Evolutionary conservation across 1,140 invertebrate species (phyloP).

Genomic region (Bombus turneri): DNA sequence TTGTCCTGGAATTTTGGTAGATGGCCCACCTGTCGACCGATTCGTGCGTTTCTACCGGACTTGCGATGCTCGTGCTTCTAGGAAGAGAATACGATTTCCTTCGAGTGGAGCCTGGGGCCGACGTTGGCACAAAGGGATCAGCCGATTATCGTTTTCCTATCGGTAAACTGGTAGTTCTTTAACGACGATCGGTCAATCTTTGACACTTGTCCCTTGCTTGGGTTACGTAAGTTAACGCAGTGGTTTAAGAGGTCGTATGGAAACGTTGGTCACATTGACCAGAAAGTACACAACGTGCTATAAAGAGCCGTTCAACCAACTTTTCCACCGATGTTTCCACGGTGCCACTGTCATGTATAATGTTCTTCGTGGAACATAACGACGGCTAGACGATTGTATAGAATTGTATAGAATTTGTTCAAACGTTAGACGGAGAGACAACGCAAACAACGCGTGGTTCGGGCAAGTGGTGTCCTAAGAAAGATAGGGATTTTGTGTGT

Average conservation of each 20-base stretch:
- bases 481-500: too few relatives aligned
- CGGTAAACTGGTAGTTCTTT: neutral
- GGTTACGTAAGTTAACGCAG: neutral
- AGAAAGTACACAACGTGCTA: neutral
- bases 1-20: conserved; percentile 18
- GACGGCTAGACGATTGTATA: neutral
- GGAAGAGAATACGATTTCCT: neutral
- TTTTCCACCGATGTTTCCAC: too few relatives aligned
- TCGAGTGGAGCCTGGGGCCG: neutral
- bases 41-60: conserved; percentile 17
- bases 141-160: neutral
- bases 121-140: neutral
- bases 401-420: neutral
- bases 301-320: too few relatives aligned
- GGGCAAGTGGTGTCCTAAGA: conserved; percentile 17
- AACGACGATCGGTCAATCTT: neutral
- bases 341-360: neutral
- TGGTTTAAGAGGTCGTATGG: neutral
- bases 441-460: neutral
- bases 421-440: conserved; percentile 8
- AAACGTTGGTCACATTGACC: neutral
- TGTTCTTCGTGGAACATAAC: neutral
- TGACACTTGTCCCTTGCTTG: neutral
- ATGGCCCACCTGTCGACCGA: conserved; percentile 57
- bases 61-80: neutral